These are phyloP conservation scores for Bilobella aurantiaca DNA, from an alignment of 1,140 invertebrate species.

Conservation along the genomic window DNA sequence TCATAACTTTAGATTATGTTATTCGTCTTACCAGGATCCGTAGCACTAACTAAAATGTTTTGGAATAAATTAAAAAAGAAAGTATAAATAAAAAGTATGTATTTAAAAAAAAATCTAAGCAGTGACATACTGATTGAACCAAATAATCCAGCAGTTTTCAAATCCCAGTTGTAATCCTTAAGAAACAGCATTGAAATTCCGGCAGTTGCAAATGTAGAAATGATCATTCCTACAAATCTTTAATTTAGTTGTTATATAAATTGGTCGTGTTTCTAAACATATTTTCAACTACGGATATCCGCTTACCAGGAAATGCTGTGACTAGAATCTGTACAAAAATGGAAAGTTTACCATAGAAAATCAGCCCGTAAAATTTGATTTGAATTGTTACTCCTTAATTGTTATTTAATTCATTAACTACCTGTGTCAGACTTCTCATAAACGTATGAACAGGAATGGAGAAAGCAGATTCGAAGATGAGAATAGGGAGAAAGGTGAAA, in stretches of 20 bases:
- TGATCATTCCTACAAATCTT: too few species aligned
- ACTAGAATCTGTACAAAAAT: conserved; percentile 20
- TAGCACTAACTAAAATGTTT: conserved; percentile 40
- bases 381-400: background rate
- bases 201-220: too few species aligned
- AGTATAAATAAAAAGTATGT: conserved; percentile 35
- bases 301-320: conserved; percentile 23
- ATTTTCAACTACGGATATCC: conserved; percentile 19
- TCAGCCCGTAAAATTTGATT: too few species aligned
- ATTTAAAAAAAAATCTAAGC: conserved; percentile 38
- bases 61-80: conserved; percentile 40
- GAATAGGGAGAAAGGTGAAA: conserved; percentile 42
- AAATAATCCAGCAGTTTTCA: too few species aligned
- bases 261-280: too few species aligned
- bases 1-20: background rate
- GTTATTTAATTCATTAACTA: too few species aligned
- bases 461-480: conserved; percentile 45
- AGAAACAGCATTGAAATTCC: too few species aligned
- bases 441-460: conserved; percentile 35
- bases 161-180: too few species aligned
- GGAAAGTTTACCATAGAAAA: background rate
- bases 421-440: background rate
- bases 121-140: too few species aligned
- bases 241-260: too few species aligned
- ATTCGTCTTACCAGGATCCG: conserved; percentile 39